Evolutionary conservation across 2,113 vertebrate genomes (phyloP), one percentile per base, ranked within the genome.

Genomic region (Columba janthina): DNA sequence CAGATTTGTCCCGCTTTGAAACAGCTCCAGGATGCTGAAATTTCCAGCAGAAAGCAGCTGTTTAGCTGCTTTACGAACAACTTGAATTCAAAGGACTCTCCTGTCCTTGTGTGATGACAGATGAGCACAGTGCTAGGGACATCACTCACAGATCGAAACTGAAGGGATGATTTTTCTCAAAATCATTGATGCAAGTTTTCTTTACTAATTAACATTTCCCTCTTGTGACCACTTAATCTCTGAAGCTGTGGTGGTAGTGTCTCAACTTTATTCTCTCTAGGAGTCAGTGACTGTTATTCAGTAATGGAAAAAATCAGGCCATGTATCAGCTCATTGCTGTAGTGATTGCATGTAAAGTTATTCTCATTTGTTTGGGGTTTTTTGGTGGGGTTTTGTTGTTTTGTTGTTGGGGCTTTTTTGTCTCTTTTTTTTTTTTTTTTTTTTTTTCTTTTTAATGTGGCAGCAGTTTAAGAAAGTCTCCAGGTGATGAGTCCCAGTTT

Each of bases 21-120:
- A 90, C 24, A 88, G 70, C 31, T 87, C 32, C 32, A 75, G 79
- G 77, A 79, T 71, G 44, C 91, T 94, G 64, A 95, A 92, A 93
- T 78, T 66, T 90, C 51, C 31, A 90, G 5, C 53, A 91, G 74
- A 60, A 94, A 89, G 51, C 26, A 77, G 24, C 77, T 89, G n/a
- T 95, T 96, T 77, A 92, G 26, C 61, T 92, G 80, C 82, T 90
- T 91, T 90, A 28, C 85, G 94, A 85, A 88, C 72, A 94, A 69
- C 19, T 58, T 91, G 76, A 85, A 94, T 90, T 94, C 57, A 56
- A 87, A 95, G 65, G 58, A 67, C 18, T 94, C 29, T 91, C 29
- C 73, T 87, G 85, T 95, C 88, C 93, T 96, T 67, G 56, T 32
- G 14, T 2, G 2, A 51, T 42, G 18, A 56, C 17, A 80, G 54